Base-by-base conservation (phyloP, 2,888 invertebrate species). In the Apodemia mormo region DNA sequence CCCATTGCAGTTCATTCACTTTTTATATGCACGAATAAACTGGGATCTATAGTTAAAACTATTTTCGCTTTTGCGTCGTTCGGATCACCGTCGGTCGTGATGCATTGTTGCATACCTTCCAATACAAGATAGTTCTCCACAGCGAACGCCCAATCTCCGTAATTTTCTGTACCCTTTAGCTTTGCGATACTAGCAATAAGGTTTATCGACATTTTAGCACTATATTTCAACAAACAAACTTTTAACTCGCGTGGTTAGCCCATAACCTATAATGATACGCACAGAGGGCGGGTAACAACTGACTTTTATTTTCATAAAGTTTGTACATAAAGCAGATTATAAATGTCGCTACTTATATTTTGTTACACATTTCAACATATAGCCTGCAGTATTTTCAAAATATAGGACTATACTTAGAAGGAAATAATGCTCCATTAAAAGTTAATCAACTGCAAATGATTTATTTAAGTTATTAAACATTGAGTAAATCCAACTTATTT, bases 401-500 rank as follows among this genome's bases (percentile, higher is more conserved):
- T 52, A 30, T 45, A 54, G 9, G 7, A 40, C 9, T 7, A 2
- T 40, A 9, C 2, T 9, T 40, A 40, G 40, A 2, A 40, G 40
- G 9, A 40, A 40, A 40, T 40, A 40, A 2, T 40, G 8, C 8
- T 1, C 40, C 8, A 40, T 40, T 7, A 40, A 40, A 40, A 7
- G 0, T 40, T 22, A 22, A 22, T 22, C 22, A 22, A 22, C 22
- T 22, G 22, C 22, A 22, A 1, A 40, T 40, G 9, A 40, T 9
- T 7, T 37, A 9, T 9, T 9, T 9, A 40, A 40, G 8, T 40
- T 2, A 9, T 40, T 8, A 40, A 12, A 3, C 10, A 5, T 12
- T 45, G 10, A 58, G 3, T 66, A 43, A 37, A 49, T 58, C 30
- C 37, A 52, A n/a, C 6, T 52, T 52, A 6, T 70, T 69, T 69